These are phyloP conservation scores for Mirounga angustirostris DNA, from an alignment of 2,113 vertebrate species.

Conservation along the genomic window DNA sequence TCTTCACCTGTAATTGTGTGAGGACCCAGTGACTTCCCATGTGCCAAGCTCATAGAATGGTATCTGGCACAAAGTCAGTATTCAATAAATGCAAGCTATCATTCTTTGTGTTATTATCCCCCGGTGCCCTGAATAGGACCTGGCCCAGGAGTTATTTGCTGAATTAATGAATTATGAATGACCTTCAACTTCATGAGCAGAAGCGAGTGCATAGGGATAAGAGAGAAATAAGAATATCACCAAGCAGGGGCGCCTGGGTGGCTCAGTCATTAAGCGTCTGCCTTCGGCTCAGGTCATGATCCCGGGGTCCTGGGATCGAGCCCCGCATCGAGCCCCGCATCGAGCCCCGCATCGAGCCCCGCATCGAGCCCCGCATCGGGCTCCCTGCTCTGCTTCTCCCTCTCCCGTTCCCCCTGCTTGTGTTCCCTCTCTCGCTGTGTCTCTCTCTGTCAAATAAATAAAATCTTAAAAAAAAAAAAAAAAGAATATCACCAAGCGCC, in stretches of 20 bases:
- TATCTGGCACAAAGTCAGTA: not conserved
- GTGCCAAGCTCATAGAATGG: not conserved
- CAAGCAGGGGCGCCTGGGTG: not conserved
- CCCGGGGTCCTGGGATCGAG: too few species aligned
- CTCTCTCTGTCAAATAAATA: too few species aligned
- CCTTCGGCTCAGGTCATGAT: too few species aligned
- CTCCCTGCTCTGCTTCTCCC: too few species aligned
- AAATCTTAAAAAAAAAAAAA: too few species aligned
- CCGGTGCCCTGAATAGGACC: not conserved
- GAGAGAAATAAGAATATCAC: not conserved
- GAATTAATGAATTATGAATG: not conserved
- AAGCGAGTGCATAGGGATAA: not conserved
- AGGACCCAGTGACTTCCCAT: not conserved
- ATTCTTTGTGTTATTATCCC: not conserved
- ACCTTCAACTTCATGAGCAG: not conserved
- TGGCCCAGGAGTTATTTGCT: slow-evolving; percentile 29
- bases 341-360: too few species aligned
- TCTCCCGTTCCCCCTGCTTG: too few species aligned
- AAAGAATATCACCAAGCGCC: not conserved
- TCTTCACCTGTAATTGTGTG: not conserved
- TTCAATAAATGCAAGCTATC: not conserved
- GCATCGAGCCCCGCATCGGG: too few species aligned
- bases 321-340: too few species aligned
- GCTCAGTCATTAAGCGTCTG: too few species aligned
- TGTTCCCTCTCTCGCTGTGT: too few species aligned